Percentiles rank a stretch among this genome's conserved stretches.
These are phyloP conservation scores for Heliconius hewitsoni DNA, from an alignment of 1,140 invertebrate genomes.

Conservation along the genomic window DNA sequence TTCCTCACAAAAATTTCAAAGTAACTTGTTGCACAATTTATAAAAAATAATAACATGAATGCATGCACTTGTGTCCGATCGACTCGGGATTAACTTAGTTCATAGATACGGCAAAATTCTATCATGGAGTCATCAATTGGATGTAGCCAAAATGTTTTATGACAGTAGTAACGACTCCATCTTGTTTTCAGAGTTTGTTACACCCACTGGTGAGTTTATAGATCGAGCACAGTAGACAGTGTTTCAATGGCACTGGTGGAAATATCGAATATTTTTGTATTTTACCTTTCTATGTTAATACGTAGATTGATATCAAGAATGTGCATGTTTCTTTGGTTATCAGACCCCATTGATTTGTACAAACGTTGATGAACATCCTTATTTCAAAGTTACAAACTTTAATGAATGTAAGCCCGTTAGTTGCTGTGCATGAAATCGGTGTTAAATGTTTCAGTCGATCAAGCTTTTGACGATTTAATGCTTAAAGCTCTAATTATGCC, in stretches of 20 bases:
- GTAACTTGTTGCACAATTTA: conserved; percentile 30
- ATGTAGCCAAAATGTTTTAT: conserved; percentile 55
- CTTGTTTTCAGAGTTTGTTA: conserved; percentile 80
- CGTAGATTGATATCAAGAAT: conserved; percentile 49
- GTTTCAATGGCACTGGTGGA: conserved; percentile 50
- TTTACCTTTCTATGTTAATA: conserved; percentile 42
- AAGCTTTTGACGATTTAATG: background rate
- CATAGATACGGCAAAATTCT: conserved; percentile 43
- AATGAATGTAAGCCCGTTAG: background rate
- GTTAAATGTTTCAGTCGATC: background rate
- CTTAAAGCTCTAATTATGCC: background rate
- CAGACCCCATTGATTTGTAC: background rate
- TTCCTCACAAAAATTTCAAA: conserved; percentile 35
- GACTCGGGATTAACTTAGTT: conserved; percentile 30
- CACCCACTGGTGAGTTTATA: conserved; percentile 79
- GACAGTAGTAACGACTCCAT: conserved; percentile 79
- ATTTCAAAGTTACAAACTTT: background rate
- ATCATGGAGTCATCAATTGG: conserved; percentile 72
- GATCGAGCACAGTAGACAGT: conserved; percentile 69
- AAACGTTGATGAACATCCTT: background rate
- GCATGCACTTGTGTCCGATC: conserved; percentile 33
- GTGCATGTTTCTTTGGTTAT: conserved; percentile 42
- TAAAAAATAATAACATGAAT: conserved; percentile 27
- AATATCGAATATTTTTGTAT: conserved; percentile 41
- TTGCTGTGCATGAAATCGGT: background rate